These are phyloP conservation scores for Busseola fusca DNA, from an alignment of 2,888 invertebrate genomes.

Conservation along the genomic window DNA sequence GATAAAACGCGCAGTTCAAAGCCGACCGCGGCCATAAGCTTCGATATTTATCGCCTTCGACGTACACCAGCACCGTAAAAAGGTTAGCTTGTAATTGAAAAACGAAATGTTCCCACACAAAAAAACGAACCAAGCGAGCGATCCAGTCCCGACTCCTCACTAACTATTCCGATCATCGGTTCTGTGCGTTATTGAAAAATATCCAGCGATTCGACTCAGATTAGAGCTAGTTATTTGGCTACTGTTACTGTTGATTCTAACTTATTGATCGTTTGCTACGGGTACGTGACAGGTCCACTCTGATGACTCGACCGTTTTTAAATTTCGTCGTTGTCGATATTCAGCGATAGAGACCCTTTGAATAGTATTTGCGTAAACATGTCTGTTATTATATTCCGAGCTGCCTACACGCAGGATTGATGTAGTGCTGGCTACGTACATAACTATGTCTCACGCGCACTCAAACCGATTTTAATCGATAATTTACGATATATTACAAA, in stretches of 20 bases:
- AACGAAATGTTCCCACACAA: constrained; percentile 84
- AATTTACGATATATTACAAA: constrained; percentile 73
- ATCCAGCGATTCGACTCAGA: constrained; percentile 84
- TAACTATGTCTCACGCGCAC: constrained; percentile 70
- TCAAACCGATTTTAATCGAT: constrained; percentile 72
- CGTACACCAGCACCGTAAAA: constrained; percentile 79
- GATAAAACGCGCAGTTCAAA: constrained; percentile 80
- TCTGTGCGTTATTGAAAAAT: constrained; percentile 82
- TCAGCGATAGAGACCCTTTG: constrained; percentile 69
- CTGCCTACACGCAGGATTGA: constrained; percentile 60
- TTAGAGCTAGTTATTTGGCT: constrained; percentile 83
- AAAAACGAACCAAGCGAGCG: constrained; percentile 63
- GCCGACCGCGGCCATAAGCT: constrained; percentile 85
- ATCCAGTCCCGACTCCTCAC: constrained; percentile 61
- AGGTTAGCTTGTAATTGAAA: constrained; percentile 83
- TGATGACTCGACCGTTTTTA: constrained; percentile 44
- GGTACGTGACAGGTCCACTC: constrained; percentile 38
- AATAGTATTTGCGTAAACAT: constrained; percentile 81
- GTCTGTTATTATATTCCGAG: constrained; percentile 53
- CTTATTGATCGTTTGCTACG: constrained; percentile 77
- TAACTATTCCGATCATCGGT: constrained; percentile 64
- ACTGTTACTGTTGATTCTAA: constrained; percentile 84
- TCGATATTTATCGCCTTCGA: constrained; percentile 83
- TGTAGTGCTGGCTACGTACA: constrained; percentile 54
- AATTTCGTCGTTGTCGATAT: constrained; percentile 59